Base-by-base conservation (phyloP, 2,888 invertebrate genomes). In the Rhogogaster chlorosoma region DNA sequence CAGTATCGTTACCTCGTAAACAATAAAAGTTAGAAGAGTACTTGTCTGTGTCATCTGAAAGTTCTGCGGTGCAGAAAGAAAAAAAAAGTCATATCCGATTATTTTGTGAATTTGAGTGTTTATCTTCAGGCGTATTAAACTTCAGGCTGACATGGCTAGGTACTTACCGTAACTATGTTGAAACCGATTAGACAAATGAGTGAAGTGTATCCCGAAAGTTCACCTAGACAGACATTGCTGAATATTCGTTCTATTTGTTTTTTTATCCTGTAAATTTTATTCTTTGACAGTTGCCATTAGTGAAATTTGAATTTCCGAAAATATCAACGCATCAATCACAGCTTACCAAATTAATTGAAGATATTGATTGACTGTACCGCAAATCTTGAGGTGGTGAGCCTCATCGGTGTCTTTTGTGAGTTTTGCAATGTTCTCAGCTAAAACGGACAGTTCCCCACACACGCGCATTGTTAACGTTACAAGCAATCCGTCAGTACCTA, bases 381-480 rank as follows among this genome's bases (percentile, higher is more conserved):
- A 61, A 80, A 88, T 88, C 82, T 85, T 64, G 0, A 29, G 61
- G 38, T 85, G 85, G 29, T 84, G 49, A 49, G 6, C 49, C 18
- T 18, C 18, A 6, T 49, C 1, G 10, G 83, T 57, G 42, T 86
- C 45, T 36, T 26, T 61, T 38, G 73, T 83, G 2, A 88, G 86
- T n/a, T 83, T 83, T 49, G 73, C 84, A 5, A 88, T 87, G 84
- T 85, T 85, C 32, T 87, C 38, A 61, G 86, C 86, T 64, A 88
- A 71, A 45, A 87, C 85, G 1, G 87, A 86, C 45, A 88, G 84
- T 70, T 88, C 87, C 10, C 88, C 88, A 53, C 88, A 88, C 12
- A 88, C 84, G 26, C 88, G 88, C 12, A 88, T 80, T 26, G 87
- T 86, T 57, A 88, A 70, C 4, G 86, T 87, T 15, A 88, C 86